Evolutionary conservation across 2,888 invertebrate species (phyloP).

Genomic region (Parascotia fuliginaria): DNA sequence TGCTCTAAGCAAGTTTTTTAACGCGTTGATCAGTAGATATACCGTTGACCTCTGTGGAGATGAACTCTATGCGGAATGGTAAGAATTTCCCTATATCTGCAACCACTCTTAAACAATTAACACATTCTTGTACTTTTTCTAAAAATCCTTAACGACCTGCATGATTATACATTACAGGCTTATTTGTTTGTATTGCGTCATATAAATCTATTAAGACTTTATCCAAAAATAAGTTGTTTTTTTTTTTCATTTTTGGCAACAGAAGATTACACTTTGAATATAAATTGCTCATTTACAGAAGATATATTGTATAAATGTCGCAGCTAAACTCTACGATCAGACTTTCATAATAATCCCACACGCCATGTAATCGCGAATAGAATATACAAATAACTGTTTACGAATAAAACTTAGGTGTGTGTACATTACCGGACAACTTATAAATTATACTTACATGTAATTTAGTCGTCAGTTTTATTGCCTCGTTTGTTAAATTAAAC

Average conservation of each 20-base stretch:
- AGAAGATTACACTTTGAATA: constrained; percentile 25
- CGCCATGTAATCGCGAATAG: constrained; percentile 16
- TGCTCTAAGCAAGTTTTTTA: constrained; percentile 36
- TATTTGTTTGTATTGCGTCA: constrained; percentile 2
- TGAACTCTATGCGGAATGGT: constrained; percentile 24
- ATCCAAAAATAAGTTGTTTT: too few species aligned
- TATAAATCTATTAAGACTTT: too few species aligned
- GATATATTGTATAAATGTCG: constrained; percentile 18
- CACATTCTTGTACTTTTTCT: constrained; percentile 24
- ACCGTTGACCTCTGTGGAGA: constrained; percentile 36
- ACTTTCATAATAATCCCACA: constrained; percentile 22
- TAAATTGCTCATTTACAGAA: constrained; percentile 29
- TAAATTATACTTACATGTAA: neutral
- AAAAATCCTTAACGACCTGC: constrained; percentile 1
- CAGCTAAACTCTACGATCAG: constrained; percentile 18
- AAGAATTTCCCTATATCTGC: constrained; percentile 26
- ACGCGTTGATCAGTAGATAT: constrained; percentile 18
- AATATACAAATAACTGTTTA: constrained; percentile 23
- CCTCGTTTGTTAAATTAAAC: neutral
- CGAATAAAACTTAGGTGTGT: constrained; percentile 2
- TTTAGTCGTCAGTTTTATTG: neutral
- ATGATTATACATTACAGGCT: neutral
- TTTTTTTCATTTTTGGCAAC: constrained; percentile 11
- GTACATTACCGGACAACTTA: neutral
- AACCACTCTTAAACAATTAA: constrained; percentile 20